phyloP scores from a whole-genome alignment of 2,888 invertebrate genomes.

The Caenorhabditis parvicauda region DNA sequence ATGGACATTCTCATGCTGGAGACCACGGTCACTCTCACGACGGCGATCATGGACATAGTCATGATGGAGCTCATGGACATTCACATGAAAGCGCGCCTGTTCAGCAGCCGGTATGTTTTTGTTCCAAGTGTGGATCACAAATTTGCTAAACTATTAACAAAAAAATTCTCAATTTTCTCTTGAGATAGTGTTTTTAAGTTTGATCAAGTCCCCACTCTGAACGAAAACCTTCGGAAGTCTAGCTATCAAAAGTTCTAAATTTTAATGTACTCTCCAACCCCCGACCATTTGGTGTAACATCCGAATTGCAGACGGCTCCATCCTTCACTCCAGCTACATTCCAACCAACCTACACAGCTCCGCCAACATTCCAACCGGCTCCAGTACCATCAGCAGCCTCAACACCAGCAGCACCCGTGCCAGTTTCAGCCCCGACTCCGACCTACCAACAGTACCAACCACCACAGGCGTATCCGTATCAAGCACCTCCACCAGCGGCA shows the following conservation, averaged over 20 bases:
- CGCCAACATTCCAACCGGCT: conserved; percentile 9
- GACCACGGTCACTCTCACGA: conserved; percentile 26
- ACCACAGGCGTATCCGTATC: conserved; percentile 3
- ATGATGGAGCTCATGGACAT: conserved; percentile 27
- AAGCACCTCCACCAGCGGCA: neutral
- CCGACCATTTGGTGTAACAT: too few species aligned
- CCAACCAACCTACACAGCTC: neutral
- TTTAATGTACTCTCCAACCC: too few species aligned
- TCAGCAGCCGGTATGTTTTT: too few species aligned
- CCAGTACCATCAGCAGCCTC: conserved; percentile 5
- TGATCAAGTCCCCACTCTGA: too few species aligned
- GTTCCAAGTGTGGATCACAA: too few species aligned
- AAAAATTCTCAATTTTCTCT: too few species aligned
- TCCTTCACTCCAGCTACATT: neutral
- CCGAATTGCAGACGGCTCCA: too few species aligned
- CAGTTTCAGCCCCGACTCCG: conserved; percentile 1
- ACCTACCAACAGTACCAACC: conserved; percentile 8
- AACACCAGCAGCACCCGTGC: neutral
- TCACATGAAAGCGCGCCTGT: conserved; percentile 17
- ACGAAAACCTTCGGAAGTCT: too few species aligned
- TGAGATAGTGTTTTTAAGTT: too few species aligned
- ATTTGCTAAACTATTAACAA: too few species aligned
- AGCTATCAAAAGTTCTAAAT: too few species aligned
- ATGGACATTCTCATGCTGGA: conserved; percentile 15
- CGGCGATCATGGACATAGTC: conserved; percentile 19